Conservation (phyloP, 2,888 invertebrate genomes). For the Drosophila diplacantha region DNA sequence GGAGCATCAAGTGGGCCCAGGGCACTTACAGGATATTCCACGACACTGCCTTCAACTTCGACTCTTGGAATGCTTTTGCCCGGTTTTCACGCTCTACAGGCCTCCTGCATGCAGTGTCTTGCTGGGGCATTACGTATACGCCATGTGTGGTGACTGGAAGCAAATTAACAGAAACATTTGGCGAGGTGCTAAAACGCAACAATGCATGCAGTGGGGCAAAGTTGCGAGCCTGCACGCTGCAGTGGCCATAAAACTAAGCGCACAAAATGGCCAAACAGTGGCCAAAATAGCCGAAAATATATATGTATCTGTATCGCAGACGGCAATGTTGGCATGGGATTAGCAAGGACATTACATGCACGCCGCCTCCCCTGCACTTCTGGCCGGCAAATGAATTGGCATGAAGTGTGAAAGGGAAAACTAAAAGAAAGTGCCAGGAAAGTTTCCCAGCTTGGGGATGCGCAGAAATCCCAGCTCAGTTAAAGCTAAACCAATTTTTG, state of each 20-base stretch:
- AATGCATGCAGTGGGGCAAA: constrained; percentile 30
- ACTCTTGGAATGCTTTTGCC: constrained; percentile 25
- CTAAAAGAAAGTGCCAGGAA: constrained; percentile 17
- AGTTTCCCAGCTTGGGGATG: constrained; percentile 17
- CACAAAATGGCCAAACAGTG: constrained; percentile 30
- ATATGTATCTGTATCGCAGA: constrained; percentile 26
- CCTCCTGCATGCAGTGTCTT: neutral
- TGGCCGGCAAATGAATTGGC: constrained; percentile 34
- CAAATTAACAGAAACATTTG: constrained; percentile 50
- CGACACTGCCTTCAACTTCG: neutral
- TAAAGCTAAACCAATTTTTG: constrained; percentile 44
- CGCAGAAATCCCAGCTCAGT: constrained; percentile 30
- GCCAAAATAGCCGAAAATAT: constrained; percentile 29
- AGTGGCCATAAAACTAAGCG: constrained; percentile 46
- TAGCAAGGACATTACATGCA: constrained; percentile 36
- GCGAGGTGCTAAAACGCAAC: constrained; percentile 49
- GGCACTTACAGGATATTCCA: constrained; percentile 38
- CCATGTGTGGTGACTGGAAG: constrained; percentile 25
- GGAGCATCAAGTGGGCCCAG: constrained; percentile 32
- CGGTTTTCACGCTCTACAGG: constrained; percentile 9
- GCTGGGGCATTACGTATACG: constrained; percentile 23
- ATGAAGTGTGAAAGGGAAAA: constrained; percentile 24
- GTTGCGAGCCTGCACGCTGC: constrained; percentile 15
- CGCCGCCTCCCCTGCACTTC: constrained; percentile 9
- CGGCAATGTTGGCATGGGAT: constrained; percentile 34